phyloP scores from a whole-genome alignment of 2,113 vertebrate genomes.

The Hippocampus guttulatus region DNA sequence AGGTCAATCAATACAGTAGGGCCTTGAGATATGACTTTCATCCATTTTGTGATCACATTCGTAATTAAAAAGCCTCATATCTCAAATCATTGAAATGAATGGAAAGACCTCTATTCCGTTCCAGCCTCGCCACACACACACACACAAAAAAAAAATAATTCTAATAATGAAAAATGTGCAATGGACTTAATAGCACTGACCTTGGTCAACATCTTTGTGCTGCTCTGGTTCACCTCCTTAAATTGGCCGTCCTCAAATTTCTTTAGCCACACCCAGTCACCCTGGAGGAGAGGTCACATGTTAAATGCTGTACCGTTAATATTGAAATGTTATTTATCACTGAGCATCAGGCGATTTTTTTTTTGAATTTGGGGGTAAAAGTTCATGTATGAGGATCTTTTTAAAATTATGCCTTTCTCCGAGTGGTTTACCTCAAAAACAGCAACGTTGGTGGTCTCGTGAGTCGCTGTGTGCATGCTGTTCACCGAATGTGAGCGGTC shows the following conservation, averaged over 20 bases:
- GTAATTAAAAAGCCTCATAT: too few species aligned
- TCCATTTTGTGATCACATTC: too few species aligned
- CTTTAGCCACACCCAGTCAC: constrained; percentile 90
- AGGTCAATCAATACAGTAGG: too few species aligned
- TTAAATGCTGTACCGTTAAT: neutral
- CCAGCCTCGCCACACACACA: too few species aligned
- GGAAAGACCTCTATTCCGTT: too few species aligned
- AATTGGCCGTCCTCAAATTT: constrained; percentile 72
- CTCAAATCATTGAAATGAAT: too few species aligned
- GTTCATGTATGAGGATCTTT: neutral
- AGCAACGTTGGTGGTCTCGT: constrained; percentile 79
- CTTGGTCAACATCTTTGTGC: constrained; percentile 82
- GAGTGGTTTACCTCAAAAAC: constrained; percentile 76
- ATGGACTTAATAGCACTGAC: constrained; percentile 59
- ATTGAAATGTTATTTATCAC: neutral
- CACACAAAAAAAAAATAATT: too few species aligned
- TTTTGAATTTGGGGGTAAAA: too few species aligned
- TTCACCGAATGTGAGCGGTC: constrained; percentile 70
- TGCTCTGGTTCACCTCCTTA: constrained; percentile 75
- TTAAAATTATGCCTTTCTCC: neutral
- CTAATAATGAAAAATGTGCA: too few species aligned
- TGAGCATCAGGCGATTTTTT: neutral
- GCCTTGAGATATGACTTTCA: too few species aligned
- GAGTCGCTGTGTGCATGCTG: constrained; percentile 66
- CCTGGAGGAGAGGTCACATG: constrained; percentile 62